Evolutionary conservation across 2,113 vertebrate species (phyloP).

Genomic region (Indicator indicator): DNA sequence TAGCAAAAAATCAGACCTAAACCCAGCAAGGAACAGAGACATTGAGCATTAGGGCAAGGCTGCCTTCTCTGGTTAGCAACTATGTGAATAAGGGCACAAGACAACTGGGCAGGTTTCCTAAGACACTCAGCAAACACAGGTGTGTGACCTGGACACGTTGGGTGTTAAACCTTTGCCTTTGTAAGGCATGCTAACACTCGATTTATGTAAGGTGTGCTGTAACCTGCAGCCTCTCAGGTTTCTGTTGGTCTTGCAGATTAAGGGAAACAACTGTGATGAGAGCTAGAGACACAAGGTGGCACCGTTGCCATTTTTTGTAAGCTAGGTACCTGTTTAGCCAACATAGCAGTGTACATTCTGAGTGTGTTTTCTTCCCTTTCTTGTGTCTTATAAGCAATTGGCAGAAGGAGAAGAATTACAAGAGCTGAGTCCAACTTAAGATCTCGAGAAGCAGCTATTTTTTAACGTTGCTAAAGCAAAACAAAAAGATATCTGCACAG

Average conservation of each 20-base stretch:
- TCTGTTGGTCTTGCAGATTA: not conserved
- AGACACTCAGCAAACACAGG: not conserved
- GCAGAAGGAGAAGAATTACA: not conserved
- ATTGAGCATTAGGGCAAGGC: not conserved
- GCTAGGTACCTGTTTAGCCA: not conserved
- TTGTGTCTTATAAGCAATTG: no score
- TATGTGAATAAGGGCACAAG: not conserved
- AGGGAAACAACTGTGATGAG: not conserved
- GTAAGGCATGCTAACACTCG: not conserved
- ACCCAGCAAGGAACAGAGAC: not conserved
- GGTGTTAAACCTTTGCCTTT: not conserved
- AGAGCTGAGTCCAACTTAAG: not conserved
- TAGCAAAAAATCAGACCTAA: not conserved
- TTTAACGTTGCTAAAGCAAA: not conserved
- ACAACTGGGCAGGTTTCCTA: not conserved
- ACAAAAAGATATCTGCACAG: not conserved
- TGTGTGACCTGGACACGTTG: not conserved
- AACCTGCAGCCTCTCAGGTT: not conserved
- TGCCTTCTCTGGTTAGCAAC: not conserved
- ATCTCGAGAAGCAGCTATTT: not conserved
- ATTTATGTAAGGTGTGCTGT: not conserved
- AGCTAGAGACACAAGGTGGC: slow-evolving; percentile 29
- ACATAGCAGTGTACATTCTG: fast-evolving
- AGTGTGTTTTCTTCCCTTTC: not conserved
- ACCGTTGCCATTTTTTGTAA: slow-evolving; percentile 8